Percentiles rank a stretch among this genome's conserved stretches.
phyloP scores from a whole-genome alignment of 2,113 vertebrate species.

The Opisthocomus hoazin region DNA sequence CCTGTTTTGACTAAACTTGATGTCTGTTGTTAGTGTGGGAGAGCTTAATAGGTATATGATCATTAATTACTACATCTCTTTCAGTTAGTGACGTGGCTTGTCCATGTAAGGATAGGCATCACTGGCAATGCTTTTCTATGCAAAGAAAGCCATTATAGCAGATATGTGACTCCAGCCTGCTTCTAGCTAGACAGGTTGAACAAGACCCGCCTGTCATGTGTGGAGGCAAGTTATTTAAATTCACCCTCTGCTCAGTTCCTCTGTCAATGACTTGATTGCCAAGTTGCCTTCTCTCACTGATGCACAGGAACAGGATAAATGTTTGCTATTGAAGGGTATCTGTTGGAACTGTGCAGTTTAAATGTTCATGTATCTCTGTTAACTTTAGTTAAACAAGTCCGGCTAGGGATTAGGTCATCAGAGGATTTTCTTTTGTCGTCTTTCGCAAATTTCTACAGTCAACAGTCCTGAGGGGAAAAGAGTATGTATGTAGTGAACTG shows the following conservation, averaged over 20 bases:
- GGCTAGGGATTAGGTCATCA: not conserved
- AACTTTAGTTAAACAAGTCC: not conserved
- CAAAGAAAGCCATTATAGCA: not conserved
- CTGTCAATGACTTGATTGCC: not conserved
- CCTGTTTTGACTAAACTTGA: not conserved
- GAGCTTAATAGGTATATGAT: not conserved
- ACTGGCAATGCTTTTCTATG: not conserved
- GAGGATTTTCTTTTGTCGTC: not conserved
- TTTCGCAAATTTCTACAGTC: not conserved
- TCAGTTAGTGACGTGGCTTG: not conserved
- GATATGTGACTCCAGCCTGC: not conserved
- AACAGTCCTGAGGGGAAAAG: not conserved
- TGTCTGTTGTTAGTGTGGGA: not conserved
- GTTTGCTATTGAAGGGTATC: not conserved
- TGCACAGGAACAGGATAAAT: not conserved
- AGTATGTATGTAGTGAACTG: not conserved
- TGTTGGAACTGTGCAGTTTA: not conserved
- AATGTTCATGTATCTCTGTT: not conserved
- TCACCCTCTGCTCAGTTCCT: not conserved
- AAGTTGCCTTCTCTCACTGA: not conserved
- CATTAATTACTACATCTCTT: not conserved
- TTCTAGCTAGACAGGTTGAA: not conserved
- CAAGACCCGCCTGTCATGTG: not conserved
- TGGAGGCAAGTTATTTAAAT: not conserved
- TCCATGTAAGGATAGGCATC: not conserved